Percentiles rank a stretch among this genome's conserved stretches.
Evolutionary conservation across 2,113 vertebrate species (phyloP).

Genomic region (Cyprinodon brontotheroides): DNA sequence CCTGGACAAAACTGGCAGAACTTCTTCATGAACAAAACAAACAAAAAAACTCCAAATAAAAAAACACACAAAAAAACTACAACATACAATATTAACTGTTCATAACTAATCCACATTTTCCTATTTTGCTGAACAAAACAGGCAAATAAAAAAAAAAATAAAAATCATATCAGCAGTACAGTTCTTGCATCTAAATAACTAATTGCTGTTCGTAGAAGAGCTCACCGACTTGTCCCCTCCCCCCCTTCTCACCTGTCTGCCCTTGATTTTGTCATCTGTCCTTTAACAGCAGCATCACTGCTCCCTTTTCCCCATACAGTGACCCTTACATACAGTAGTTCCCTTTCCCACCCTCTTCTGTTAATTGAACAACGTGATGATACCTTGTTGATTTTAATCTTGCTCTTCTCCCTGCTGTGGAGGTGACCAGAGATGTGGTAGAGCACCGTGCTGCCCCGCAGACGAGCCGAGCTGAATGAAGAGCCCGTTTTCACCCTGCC

Average conservation of each 20-base stretch:
- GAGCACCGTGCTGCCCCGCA: constrained; percentile 90
- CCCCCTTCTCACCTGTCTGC: not conserved
- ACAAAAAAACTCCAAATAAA: too few relatives aligned
- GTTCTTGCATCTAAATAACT: not conserved
- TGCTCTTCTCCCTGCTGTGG: constrained; percentile 94
- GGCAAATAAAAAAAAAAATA: not conserved
- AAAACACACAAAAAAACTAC: too few relatives aligned
- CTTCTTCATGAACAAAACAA: too few relatives aligned
- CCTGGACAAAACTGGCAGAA: too few relatives aligned
- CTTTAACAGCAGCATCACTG: constrained; percentile 16
- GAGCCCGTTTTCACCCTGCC: constrained; percentile 87
- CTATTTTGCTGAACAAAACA: not conserved
- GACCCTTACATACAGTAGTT: not conserved
- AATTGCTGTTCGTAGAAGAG: not conserved
- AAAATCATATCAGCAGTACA: not conserved
- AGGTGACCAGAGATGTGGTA: constrained; percentile 98
- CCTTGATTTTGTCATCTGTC: not conserved
- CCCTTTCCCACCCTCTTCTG: not conserved
- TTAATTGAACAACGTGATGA: constrained; percentile 7
- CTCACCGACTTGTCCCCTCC: not conserved
- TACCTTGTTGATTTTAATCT: constrained; percentile 98
- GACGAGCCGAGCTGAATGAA: constrained; percentile 86
- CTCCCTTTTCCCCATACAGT: constrained; percentile 14
- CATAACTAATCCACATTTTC: not conserved
- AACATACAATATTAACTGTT: too few relatives aligned